Conservation (phyloP, 2,797 vertebrate species). For the Columba guinea region DNA sequence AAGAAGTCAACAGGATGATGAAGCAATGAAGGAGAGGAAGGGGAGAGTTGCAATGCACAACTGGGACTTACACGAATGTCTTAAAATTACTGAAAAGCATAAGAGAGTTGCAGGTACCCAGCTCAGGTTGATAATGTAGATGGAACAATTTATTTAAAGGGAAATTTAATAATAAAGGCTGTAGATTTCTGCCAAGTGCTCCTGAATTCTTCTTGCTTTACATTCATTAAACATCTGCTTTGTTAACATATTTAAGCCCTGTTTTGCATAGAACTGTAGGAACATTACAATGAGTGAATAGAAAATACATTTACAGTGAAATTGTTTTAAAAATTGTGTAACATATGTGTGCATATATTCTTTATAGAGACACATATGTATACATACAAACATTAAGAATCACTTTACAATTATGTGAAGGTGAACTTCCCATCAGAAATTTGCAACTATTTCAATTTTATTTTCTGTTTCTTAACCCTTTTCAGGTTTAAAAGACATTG, state of each 20-base stretch:
- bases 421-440: fast-evolving
- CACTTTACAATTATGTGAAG: not conserved
- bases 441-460: not conserved
- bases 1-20: not conserved
- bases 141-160: not conserved
- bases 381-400: not conserved
- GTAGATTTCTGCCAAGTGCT: not conserved
- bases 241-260: not conserved
- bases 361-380: not conserved
- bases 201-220: not conserved
- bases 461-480: not conserved
- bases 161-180: not conserved
- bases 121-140: not conserved
- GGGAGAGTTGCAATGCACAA: fast-evolving
- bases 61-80: fast-evolving
- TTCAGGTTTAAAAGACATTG: not conserved
- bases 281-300: not conserved
- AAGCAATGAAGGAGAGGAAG: not conserved
- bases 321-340: not conserved
- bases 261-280: not conserved
- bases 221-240: not conserved
- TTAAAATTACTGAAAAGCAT: not conserved
- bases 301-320: not conserved
- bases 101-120: not conserved
- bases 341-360: not conserved